Base-by-base conservation (phyloP, 64 coral and sea anemone species). In the Trachythela sp. region DNA sequence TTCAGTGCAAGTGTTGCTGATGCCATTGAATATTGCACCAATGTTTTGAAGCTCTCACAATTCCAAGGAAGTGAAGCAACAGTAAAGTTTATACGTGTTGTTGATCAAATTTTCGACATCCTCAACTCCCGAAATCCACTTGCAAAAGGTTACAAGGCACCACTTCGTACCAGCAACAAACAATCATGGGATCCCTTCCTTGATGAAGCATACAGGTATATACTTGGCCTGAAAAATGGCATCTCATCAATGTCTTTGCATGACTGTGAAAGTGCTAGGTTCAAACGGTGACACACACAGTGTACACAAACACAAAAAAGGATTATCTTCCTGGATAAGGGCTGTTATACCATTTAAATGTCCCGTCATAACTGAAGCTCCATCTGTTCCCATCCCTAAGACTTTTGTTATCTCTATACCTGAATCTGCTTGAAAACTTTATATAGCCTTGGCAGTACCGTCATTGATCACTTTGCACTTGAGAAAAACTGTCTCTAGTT, bases 291-390 rank as follows among this genome's bases (percentile, higher is more conserved):
- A 30, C 85, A 87, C 14, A 87, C 38, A 87, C 85, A 87, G 52
- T 87, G 85, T 60, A 87, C 22, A 30, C 50, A 87, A 87, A 87
- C 56, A 60, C 85, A n/a, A 87, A 48, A 58, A 48, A 13, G 85
- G 85, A 87, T 87, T 87, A 59, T 87, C 85, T 22, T 45, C 51
- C 4, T 59, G 54, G 4, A 59, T 59, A 59, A 59, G 54, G 4
- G 54, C 54, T 6, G 4, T 3, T 3, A 59, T 22, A 6, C 54
- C 54, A 59, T 59, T 59, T 14, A 45, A 6, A 11, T 45, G 42
- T 4, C 42, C 42, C 4, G 42, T 45, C 42, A 45, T 45, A 45
- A 45, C 42, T 11, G 42, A 45, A 4, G 42, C 42, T 6, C 42
- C 42, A 45, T 45, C 42, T 11, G 42, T 45, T 45, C 42, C 42